Evolutionary conservation across 2,797 vertebrate species (phyloP).

Genomic region (Premnoplex brunnescens): DNA sequence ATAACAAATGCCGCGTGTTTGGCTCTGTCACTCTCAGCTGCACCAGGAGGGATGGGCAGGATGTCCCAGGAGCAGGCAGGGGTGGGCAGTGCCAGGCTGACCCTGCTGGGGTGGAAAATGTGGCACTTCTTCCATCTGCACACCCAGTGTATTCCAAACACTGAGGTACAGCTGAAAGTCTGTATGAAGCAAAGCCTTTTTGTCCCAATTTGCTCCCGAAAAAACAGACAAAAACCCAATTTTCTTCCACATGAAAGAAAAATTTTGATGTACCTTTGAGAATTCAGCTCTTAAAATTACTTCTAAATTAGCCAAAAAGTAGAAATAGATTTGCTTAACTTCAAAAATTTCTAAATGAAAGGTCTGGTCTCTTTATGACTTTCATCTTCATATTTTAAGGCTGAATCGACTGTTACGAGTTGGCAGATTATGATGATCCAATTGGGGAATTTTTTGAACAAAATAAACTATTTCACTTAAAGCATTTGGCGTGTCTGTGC

Average conservation of each 20-base stretch:
- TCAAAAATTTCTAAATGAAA: background rate
- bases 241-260: background rate
- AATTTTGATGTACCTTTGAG: background rate
- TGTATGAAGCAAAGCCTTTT: fast-evolving
- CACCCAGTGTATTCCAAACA: fast-evolving
- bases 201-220: background rate
- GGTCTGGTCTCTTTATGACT: background rate
- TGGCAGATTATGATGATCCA: constrained; percentile 16
- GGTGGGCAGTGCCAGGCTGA: background rate
- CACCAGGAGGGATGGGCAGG: background rate
- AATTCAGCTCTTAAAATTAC: background rate
- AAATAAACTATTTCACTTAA: background rate
- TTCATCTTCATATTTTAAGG: background rate
- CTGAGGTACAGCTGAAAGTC: fast-evolving
- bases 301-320: background rate
- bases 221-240: fast-evolving
- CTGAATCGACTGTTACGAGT: background rate
- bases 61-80: background rate
- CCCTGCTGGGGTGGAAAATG: fast-evolving
- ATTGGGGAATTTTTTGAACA: background rate
- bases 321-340: background rate
- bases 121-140: background rate
- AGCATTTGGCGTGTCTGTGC: background rate
- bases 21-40: background rate
- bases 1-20: background rate